Base-by-base conservation (phyloP, 2,797 vertebrate genomes). In the Pangasius krempfi region DNA sequence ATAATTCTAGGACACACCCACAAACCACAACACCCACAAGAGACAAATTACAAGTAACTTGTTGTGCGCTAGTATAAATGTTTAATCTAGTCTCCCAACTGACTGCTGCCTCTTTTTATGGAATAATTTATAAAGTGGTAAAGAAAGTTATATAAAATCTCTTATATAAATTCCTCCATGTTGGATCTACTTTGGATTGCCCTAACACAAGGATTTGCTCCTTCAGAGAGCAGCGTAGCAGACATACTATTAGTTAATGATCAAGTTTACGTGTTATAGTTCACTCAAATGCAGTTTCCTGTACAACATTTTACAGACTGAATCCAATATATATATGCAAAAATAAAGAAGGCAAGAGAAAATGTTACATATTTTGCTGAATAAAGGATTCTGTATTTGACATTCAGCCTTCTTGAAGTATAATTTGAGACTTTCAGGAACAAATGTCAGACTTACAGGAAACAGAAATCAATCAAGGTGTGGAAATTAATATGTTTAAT, bases 401-500 rank as follows among this genome's bases (percentile, higher is more conserved):
- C 37, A 40, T 33, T 64, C 75, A 37, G 79, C 20, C 80, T 76
- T 37, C 25, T 54, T 47, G 70, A 64, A 68, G 44, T 62, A 30
- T 58, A 73, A 68, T 44, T n/a, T 22, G 58, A 40, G 56, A 70
- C 84, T 72, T 85, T 60, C 60, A 86, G 75, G n/a, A 72, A 68
- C 82, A 66, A 70, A 88, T 47, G 47, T 47, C 47, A 47, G 47
- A 47, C 47, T 47, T 47, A 47, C 47, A 9, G 47, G 47, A 47
- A 47, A 47, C 7, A 47, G 8, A 47, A 47, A 83, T 83, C 81
- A 80, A 84, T 84, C 47, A 68, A 52, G n/a, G 47, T 33, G 62
- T 68, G 82, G 44, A 70, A 84, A 68, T 68, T 12, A 52, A 84
- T 70, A 84, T 84, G 44, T 37, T 64, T n/a, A 83, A 83, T 83